Base-by-base conservation (phyloP, 2,113 vertebrate species). In the Ellobius talpinus region DNA sequence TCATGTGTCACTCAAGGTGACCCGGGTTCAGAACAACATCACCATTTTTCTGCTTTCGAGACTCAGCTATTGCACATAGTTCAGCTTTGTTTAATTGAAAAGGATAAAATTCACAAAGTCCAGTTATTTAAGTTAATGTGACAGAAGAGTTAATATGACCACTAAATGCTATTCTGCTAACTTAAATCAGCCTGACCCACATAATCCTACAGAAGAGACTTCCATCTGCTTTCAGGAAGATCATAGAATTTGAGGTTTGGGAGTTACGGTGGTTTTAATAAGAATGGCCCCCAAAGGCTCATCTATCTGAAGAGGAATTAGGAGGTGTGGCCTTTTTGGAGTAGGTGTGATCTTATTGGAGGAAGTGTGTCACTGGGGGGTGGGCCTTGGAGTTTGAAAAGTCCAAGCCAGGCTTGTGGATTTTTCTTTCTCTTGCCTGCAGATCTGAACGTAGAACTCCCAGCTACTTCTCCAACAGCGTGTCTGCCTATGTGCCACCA, bases 61-160 rank as follows among this genome's bases (percentile, higher is more conserved):
- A 82, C 93, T 96, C 66, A 94, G 47, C 61, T 79, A 55, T 84
- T 89, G 19, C 10, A 21, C 47, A 74, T 89, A 92, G 68, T 78
- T 97, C 61, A 86, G 36, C 95, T 93, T 87, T 90, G 45, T 77
- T 97, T 97, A 82, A 96, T 97, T 95, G 81, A 45, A 97, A 97
- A 70, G n/a, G 89, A 39, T 10, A 33, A 92, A 93, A 72, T 87
- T 87, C 4, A 74, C 26, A 94, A 94, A 95, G 89, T 81, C 70
- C 16, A 73, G 70, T 61, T 92, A 76, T 90, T 93, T 82, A 76
- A 61, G 23, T 74, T 94, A 93, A 92, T 81, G 55, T 66, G 61
- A 90, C 68, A 82, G 42, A 95, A 88, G 66, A 92, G 66, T 77
- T 92, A 21, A 17, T 88, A 96, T 68, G 36, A 47, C 5, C 16